Conservation (phyloP, 2,888 invertebrate genomes). For the Clistopyga incitator region DNA sequence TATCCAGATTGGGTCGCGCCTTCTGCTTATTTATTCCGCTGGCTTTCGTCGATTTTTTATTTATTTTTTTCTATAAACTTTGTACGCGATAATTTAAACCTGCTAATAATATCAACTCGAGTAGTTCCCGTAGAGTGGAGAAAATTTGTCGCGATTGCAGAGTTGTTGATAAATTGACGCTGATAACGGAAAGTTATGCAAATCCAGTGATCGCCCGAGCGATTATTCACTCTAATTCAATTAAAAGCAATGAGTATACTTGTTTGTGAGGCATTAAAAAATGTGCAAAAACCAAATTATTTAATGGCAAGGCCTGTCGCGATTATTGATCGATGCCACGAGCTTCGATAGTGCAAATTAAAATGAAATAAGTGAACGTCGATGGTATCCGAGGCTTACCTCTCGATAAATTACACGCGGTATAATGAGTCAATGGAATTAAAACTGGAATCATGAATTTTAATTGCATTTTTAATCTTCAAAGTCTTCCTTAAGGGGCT, state of each 20-base stretch:
- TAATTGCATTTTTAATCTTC: not conserved
- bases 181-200: slow-evolving; percentile 48
- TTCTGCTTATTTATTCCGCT: slow-evolving; percentile 18
- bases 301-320: not conserved
- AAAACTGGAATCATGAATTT: not conserved
- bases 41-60: slow-evolving; percentile 1
- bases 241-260: slow-evolving; percentile 32
- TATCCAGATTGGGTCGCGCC: not conserved
- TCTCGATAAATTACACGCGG: not conserved
- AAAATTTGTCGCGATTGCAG: slow-evolving; percentile 46
- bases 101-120: not conserved
- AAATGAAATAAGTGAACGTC: not conserved
- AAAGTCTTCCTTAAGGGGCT: too few species aligned
- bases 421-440: not conserved
- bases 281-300: not conserved
- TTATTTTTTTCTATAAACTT: slow-evolving; percentile 46
- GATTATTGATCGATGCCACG: not conserved
- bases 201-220: slow-evolving; percentile 31
- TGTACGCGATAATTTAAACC: slow-evolving; percentile 27
- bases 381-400: not conserved
- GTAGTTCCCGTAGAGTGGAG: slow-evolving; percentile 13
- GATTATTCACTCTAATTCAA: slow-evolving; percentile 52
- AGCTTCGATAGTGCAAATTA: not conserved
- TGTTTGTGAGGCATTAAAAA: not conserved
- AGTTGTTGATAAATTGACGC: slow-evolving; percentile 29